These are phyloP conservation scores for Ormia ochracea DNA, from an alignment of 2,888 invertebrate species.

Conservation along the genomic window DNA sequence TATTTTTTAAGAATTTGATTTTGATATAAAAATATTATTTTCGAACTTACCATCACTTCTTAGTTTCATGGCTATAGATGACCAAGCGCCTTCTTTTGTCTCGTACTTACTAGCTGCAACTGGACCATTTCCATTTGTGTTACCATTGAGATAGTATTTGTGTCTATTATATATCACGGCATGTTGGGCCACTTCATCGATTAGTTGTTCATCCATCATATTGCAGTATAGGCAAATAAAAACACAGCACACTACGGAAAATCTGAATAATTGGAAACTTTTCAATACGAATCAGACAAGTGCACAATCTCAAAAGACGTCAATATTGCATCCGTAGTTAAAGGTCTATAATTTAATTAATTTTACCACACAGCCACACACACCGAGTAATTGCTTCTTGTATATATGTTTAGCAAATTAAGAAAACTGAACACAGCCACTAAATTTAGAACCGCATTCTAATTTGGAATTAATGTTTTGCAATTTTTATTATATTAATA, in stretches of 20 bases:
- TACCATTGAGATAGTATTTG: conserved; percentile 75
- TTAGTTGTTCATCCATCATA: conserved; percentile 77
- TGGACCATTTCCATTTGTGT: conserved; percentile 60
- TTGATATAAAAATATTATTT: no score
- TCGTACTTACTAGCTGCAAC: conserved; percentile 71
- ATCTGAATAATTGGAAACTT: not conserved
- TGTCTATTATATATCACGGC: conserved; percentile 76
- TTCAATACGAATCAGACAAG: conserved; percentile 5
- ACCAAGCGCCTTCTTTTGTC: conserved; percentile 77
- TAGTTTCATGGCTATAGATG: conserved; percentile 73
- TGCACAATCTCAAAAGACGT: conserved; percentile 9
- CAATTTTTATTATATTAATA: not conserved
- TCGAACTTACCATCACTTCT: conserved; percentile 73
- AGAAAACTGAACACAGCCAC: conserved; percentile 4
- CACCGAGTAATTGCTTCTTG: not conserved
- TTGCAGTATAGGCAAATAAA: conserved; percentile 47
- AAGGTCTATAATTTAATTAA: conserved; percentile 56
- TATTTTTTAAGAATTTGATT: no score
- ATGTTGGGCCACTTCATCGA: conserved; percentile 76
- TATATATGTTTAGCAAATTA: conserved; percentile 6
- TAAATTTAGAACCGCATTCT: conserved; percentile 28
- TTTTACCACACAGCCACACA: conserved; percentile 24
- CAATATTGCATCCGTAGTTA: conserved; percentile 32
- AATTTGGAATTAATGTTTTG: not conserved
- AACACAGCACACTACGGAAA: not conserved